Base-by-base conservation (phyloP, 2,888 invertebrate genomes). In the Punctoribates punctum region DNA sequence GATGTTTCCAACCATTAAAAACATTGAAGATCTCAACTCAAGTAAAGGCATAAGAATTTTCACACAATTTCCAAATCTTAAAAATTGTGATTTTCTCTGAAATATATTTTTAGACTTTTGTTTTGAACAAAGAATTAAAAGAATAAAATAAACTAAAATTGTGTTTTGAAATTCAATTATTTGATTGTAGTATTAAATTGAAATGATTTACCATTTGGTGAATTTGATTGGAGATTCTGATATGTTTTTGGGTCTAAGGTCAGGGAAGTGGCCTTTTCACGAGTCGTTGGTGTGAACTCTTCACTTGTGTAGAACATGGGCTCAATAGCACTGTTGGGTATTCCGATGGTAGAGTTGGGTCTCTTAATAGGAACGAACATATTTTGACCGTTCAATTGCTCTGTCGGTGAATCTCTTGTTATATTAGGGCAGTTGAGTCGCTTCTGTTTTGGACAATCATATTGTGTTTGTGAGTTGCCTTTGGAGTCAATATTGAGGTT, bases 341-440 rank as follows among this genome's bases (percentile, higher is more conserved):
- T 76, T 38, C 76, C 76, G 27, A 73, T 76, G 2, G 76, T 76
- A 23, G 76, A 76, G 48, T 76, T 76, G 3, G 76, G 76, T 73
- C 76, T 29, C 27, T 76, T 76, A 20, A 76, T 76, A 1, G 67
- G 48, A 9, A 46, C 46, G 15, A 42, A 25, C 42, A 46, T 46
- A 48, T 48, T 72, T 8, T 46, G 27, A 8, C 46, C 20, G 48
- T 48, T 72, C 1, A 72, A 48, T 25, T 46, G 72, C 15, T 72
- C 72, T 5, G 72, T 72, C n/a, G 72, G 48, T 9, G 72, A 72
- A 34, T 72, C 72, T 25, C 48, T 72, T 25, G 48, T 46, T 11
- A 42, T 70, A n/a, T 70, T 70, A 23, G 70, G 70, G 17, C 70
- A 70, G 34, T 70, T 70, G 15, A 38, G 70, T 13, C 23, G 38